These are phyloP conservation scores for Argynnis bischoffii DNA, from an alignment of 2,888 invertebrate genomes.

Conservation along the genomic window DNA sequence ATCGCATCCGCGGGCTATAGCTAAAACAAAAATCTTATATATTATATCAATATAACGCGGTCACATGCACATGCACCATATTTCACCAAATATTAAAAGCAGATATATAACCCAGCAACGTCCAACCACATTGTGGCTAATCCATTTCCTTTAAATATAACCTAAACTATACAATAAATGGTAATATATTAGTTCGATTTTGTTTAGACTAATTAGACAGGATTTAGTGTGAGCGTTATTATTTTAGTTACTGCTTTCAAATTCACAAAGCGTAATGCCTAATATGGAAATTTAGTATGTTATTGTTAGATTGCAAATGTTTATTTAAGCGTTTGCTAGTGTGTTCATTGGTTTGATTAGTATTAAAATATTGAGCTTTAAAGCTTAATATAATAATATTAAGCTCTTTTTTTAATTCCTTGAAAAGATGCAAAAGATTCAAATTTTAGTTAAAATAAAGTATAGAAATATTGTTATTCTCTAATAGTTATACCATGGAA, in stretches of 20 bases:
- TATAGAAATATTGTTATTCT: no score
- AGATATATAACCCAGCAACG: conserved; percentile 3
- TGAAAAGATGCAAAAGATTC: no score
- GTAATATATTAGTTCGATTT: conserved; percentile 42
- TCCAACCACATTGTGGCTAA: conserved; percentile 60
- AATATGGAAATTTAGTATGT: conserved; percentile 1
- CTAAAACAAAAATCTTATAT: no score
- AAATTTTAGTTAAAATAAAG: no score
- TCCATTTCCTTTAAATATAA: conserved; percentile 61
- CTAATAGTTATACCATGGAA: no score
- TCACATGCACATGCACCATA: background rate
- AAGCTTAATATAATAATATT: no score
- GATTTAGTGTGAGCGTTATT: conserved; percentile 32
- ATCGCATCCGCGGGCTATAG: no score
- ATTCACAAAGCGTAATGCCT: conserved; percentile 17
- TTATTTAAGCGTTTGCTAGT: background rate
- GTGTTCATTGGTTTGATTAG: no score
- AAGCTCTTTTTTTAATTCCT: no score
- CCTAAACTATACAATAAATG: conserved; percentile 53
- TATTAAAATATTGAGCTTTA: no score
- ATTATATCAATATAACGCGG: no score
- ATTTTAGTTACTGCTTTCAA: conserved; percentile 19
- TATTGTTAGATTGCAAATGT: conserved; percentile 1
- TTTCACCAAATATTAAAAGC: background rate
- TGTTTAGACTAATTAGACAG: conserved; percentile 41